Evolutionary conservation across 2,888 invertebrate species (phyloP).

Genomic region (Psococerastis gibbosa): DNA sequence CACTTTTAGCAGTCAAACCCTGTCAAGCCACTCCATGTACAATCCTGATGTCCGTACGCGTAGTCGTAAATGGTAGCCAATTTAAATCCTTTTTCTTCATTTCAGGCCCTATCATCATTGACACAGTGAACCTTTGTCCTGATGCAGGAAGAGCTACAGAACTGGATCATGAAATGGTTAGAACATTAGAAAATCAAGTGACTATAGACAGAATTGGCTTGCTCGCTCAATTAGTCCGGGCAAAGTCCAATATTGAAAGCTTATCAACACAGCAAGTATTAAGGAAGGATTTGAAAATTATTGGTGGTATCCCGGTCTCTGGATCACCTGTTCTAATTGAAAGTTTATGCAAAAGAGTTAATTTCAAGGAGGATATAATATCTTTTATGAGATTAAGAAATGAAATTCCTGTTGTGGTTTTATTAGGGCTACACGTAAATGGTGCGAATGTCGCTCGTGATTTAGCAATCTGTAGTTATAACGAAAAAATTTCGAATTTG

Average conservation of each 20-base stretch:
- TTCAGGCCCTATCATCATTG: constrained; percentile 55
- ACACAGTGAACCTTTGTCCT: constrained; percentile 56
- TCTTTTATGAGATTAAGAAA: neutral
- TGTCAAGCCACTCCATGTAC: too few relatives aligned
- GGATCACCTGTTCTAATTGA: neutral
- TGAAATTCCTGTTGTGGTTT: constrained; percentile 4
- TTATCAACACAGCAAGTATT: neutral
- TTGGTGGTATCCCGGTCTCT: constrained; percentile 2
- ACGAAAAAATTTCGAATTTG: neutral
- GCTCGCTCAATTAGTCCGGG: neutral
- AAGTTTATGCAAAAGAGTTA: neutral
- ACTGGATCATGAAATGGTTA: constrained; percentile 39
- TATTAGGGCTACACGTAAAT: constrained; percentile 1
- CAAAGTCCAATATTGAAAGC: neutral
- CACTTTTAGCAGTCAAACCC: too few relatives aligned
- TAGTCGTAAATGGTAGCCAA: too few relatives aligned
- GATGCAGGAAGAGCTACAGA: constrained; percentile 45
- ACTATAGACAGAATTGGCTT: neutral
- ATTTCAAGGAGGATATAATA: neutral
- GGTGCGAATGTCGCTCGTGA: neutral
- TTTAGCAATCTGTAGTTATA: neutral
- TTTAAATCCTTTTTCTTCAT: neutral
- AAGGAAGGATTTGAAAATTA: constrained; percentile 6
- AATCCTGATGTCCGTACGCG: too few relatives aligned
- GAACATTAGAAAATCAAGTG: neutral